Base-by-base conservation (phyloP, 2,888 invertebrate species). In the Zelleria hepariella region DNA sequence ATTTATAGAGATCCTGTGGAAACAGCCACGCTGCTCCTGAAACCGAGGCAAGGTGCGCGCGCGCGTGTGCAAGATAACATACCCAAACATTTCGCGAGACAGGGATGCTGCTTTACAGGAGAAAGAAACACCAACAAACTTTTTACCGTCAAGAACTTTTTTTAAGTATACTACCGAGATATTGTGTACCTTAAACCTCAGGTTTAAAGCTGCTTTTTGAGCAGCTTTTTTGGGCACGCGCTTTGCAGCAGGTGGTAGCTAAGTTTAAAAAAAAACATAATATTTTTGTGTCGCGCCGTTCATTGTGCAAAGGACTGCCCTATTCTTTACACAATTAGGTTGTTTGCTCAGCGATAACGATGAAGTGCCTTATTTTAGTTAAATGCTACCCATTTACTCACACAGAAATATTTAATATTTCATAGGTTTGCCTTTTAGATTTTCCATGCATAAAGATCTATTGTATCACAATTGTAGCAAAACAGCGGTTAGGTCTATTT, bases 31-130 rank as follows among this genome's bases (percentile, higher is more conserved):
- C 68, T 73, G 74, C 77, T 74, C 69, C 77, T 70, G 75, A 69
- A 69, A 66, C 66, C 62, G 64, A 66, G 67, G 80, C 84, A 85
- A 85, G 86, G 86, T 85, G 86, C 77, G 67, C 55, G n/a, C 26
- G 67, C 75, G 82, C 86, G 85, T 81, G 86, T 81, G 85, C 85
- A 73, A 80, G 86, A 87, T 86, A 86, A 85, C 80, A 77, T 72
- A 74, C 75, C 77, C 78, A 83, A 86, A 87, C 87, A 85, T 86
- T 86, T 84, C 80, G 79, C 71, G 67, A 69, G 77, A 80, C 74
- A 78, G 72, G 75, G 80, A 81, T 73, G 73, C 72, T 75, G 75
- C 77, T 73, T 75, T 78, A 70, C 69, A 71, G 72, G 66, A 66
- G 74, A 85, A 72, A 68, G 77, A 75, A 78, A 83, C 68, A 68